These are phyloP conservation scores for Delia radicum DNA, from an alignment of 1,140 invertebrate species.

Conservation along the genomic window DNA sequence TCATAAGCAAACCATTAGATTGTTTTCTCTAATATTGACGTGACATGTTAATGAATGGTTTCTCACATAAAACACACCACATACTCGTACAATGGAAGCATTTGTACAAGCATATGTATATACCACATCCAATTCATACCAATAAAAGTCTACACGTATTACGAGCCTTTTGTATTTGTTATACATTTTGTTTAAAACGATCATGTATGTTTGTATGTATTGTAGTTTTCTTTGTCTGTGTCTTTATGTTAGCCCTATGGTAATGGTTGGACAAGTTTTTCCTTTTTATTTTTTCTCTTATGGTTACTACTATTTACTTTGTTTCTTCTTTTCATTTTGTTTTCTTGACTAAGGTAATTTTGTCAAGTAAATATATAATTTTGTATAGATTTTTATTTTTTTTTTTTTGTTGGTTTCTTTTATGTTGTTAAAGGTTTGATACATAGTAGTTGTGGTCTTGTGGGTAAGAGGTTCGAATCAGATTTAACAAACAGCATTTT, in stretches of 20 bases:
- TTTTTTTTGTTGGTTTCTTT: neutral
- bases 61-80: constrained; percentile 1
- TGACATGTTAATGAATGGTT: constrained; percentile 55
- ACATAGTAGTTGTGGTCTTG: neutral
- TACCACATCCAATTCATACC: neutral
- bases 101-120: constrained; percentile 1
- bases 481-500: constrained; percentile 14
- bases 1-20: constrained; percentile 55
- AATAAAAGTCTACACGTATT: neutral
- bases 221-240: too few species aligned
- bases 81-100: neutral
- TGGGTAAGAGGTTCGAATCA: neutral
- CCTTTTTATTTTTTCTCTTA: neutral
- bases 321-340: neutral
- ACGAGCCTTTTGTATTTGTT: neutral
- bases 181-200: neutral
- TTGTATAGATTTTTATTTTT: constrained; percentile 7
- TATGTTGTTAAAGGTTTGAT: neutral
- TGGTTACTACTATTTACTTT: neutral
- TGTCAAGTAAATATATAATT: constrained; percentile 20
- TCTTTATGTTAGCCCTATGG: neutral
- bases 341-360: constrained; percentile 20
- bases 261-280: neutral
- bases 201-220: neutral
- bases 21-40: constrained; percentile 50